Evolutionary conservation across 2,797 vertebrate genomes (phyloP).

Genomic region (Xiphophorus birchmanni): DNA sequence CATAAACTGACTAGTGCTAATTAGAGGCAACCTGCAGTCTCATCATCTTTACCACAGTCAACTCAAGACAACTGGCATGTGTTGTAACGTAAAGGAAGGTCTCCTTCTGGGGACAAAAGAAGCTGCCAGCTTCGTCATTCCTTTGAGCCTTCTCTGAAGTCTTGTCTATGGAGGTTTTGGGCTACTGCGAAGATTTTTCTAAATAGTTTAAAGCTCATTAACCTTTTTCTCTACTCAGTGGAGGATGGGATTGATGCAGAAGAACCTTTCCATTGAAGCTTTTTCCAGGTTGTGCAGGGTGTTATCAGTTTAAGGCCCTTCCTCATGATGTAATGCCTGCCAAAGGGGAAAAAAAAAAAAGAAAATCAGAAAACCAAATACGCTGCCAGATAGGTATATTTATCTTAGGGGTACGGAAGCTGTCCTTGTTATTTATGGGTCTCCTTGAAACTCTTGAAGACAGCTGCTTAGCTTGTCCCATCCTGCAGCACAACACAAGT

Average conservation of each 20-base stretch:
- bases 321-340: constrained; percentile 66
- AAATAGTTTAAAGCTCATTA: not conserved
- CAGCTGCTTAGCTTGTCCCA: constrained; percentile 9
- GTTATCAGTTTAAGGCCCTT: constrained; percentile 48
- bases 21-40: not conserved
- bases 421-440: constrained; percentile 31
- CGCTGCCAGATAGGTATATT: constrained; percentile 13
- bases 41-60: not conserved
- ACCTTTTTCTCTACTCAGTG: not conserved
- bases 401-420: constrained; percentile 12
- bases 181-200: not conserved
- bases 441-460: constrained; percentile 25
- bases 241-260: constrained; percentile 29
- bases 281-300: constrained; percentile 22
- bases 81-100: not conserved
- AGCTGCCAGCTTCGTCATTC: not conserved
- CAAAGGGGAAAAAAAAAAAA: constrained; percentile 5
- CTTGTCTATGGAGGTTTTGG: not conserved
- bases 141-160: not conserved
- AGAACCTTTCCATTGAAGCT: constrained; percentile 32
- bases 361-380: constrained; percentile 13
- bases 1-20: not conserved
- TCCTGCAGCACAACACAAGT: constrained; percentile 47
- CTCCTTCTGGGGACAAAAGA: not conserved
- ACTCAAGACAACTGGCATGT: not conserved